A percentile compares a stretch with the other conserved stretches of the same genome.
phyloP scores from a whole-genome alignment of 2,113 vertebrate genomes.

The Fulmarus glacialis region DNA sequence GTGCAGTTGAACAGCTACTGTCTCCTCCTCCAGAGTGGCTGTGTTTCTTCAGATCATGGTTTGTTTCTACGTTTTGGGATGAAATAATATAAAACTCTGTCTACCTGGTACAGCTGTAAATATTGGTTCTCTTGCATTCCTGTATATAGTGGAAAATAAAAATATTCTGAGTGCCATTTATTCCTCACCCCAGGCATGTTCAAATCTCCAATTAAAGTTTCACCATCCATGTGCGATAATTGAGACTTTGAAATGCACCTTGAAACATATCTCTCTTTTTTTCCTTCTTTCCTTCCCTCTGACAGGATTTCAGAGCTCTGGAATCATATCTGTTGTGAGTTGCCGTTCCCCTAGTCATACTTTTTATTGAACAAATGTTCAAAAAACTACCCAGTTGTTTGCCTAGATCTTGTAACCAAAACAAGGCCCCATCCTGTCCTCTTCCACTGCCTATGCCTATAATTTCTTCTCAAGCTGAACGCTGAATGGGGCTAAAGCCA shows the following conservation, averaged over 20 bases:
- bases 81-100: neutral
- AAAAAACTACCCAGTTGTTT: conserved; percentile 6
- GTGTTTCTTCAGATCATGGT: neutral
- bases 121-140: neutral
- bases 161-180: neutral
- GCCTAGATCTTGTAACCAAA: conserved; percentile 35
- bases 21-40: neutral
- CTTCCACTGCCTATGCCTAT: neutral
- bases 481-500: neutral
- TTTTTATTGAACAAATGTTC: neutral
- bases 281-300: neutral
- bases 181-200: neutral
- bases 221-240: neutral
- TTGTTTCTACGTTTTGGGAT: neutral
- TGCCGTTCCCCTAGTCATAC: neutral
- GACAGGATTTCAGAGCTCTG: neutral
- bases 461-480: conserved; percentile 23
- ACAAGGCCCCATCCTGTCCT: neutral
- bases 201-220: neutral
- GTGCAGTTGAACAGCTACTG: neutral
- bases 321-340: neutral
- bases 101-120: neutral
- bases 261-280: neutral
- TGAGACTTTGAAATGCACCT: neutral
- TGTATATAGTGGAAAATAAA: neutral